Evolutionary conservation across 2,113 vertebrate genomes (phyloP), one percentile per base, ranked within the genome.

Genomic region (Xiphias gladius): DNA sequence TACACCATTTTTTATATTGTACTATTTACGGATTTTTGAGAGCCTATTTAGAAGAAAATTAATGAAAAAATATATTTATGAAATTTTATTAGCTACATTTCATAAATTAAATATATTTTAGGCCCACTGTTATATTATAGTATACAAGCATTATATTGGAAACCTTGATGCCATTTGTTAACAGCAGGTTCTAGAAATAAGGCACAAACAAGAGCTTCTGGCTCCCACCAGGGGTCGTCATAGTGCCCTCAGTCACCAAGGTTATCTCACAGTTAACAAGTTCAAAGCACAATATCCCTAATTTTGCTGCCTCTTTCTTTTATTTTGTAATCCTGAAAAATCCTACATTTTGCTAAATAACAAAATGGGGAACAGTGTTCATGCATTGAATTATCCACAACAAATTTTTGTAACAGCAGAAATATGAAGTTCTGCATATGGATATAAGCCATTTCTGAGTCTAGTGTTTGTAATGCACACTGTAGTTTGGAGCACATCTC

Each of bases 181-280:
- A 67, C 32, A 57, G 20, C 26, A 48, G 2, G 14, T 32, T 73
- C n/a, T 2, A 59, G 19, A 79, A 74, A 88, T 54, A 69, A 24
- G 28, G 22, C 41, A 58, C 43, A 88, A 82, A 79, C 26, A 78
- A 28, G 7, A 39, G 43, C 10, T 77, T 22, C 26, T 20, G 30
- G 39, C 69, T 89, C 81, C 93, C 94, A 93, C 89, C 93, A 95
- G 95, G 93, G 91, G 94, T 91, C 94, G 85, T 93, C 91, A 84
- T 82, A 16, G 89, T 86, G 90, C 87, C 85, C 91, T 71, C 11
- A 41, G 35, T 66, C 20, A 54, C 57, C 76, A 77, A 90, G 80
- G 76, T 89, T 85, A 87, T 80, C 59, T 66, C 79, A 43, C 61
- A 77, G 66, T 58, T 37, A 37, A 55, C 50, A 80, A 69, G 63